phyloP scores from a whole-genome alignment of 2,797 vertebrate species.

The Sebastes dallii region DNA sequence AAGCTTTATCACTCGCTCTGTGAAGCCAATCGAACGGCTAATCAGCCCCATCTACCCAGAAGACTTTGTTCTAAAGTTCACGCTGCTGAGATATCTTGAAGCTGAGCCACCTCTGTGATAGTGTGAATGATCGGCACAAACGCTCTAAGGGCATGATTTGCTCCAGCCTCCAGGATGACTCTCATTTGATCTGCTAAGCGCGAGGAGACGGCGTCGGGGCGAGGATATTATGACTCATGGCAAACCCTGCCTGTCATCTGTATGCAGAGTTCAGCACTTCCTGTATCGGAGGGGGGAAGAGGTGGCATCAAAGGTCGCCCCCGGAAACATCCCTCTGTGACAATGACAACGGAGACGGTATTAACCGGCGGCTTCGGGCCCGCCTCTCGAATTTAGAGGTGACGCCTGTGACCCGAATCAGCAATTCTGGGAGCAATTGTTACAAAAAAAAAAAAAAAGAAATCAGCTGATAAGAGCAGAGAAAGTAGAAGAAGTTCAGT shows the following conservation, averaged over 20 bases:
- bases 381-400: conserved; percentile 61
- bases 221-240: conserved; percentile 45
- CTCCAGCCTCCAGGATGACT: conserved; percentile 38
- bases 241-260: conserved; percentile 62
- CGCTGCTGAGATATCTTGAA: conserved; percentile 19
- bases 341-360: conserved; percentile 64
- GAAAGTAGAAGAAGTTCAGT: conserved; percentile 43
- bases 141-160: conserved; percentile 55
- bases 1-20: conserved; percentile 52
- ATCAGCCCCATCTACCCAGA: conserved; percentile 60
- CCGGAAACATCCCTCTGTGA: conserved; percentile 71
- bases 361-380: conserved; percentile 63
- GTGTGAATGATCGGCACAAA: conserved; percentile 56
- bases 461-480: conserved; percentile 31
- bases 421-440: conserved; percentile 43
- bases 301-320: conserved; percentile 72
- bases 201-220: conserved; percentile 12
- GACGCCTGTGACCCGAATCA: conserved; percentile 65
- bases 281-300: conserved; percentile 65
- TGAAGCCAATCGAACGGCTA: conserved; percentile 55
- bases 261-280: conserved; percentile 78
- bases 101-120: conserved; percentile 33
- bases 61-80: conserved; percentile 68
- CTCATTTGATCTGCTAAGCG: conserved; percentile 59
- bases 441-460: not conserved